Percentiles rank a stretch among this genome's conserved stretches.
Conservation (phyloP, 1,140 invertebrate genomes). For the Ectropis grisescens region DNA sequence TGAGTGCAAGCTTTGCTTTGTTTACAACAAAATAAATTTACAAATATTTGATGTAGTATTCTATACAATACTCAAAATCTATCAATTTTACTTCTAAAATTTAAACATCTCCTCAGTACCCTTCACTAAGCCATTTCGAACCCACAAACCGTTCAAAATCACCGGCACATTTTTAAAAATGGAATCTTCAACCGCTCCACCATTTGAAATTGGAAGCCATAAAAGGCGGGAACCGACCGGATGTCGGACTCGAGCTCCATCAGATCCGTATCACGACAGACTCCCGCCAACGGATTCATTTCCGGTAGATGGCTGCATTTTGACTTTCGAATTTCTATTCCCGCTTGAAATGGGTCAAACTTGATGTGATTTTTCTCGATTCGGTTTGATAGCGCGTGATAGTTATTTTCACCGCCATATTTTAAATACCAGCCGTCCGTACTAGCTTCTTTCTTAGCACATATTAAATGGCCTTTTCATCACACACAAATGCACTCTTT, state of each 20-base stretch:
- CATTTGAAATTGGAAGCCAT: slow-evolving; percentile 61
- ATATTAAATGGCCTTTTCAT: no score
- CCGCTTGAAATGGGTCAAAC: slow-evolving; percentile 28
- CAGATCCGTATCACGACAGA: slow-evolving; percentile 57
- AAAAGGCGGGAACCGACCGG: slow-evolving; percentile 53
- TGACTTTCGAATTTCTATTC: slow-evolving; percentile 48
- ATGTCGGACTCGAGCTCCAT: slow-evolving; percentile 45
- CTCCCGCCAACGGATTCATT: slow-evolving; percentile 56
- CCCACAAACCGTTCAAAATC: neutral
- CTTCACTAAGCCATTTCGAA: slow-evolving; percentile 1
- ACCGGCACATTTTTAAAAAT: neutral
- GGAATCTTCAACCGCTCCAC: neutral
- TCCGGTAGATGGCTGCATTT: slow-evolving; percentile 56
- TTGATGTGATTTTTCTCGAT: slow-evolving; percentile 1
- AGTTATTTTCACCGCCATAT: no score
- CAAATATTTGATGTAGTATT: no score
- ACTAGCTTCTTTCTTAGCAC: no score
- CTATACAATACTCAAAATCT: no score
- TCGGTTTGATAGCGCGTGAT: no score
- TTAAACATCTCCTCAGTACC: slow-evolving; percentile 1
- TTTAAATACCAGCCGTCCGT: no score
- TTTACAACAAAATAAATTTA: no score
- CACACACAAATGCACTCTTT: no score
- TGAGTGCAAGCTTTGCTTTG: no score
- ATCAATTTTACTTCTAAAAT: no score